Evolutionary conservation across 64 coral and sea anemone species (phyloP).

Genomic region (Trachythela sp.): DNA sequence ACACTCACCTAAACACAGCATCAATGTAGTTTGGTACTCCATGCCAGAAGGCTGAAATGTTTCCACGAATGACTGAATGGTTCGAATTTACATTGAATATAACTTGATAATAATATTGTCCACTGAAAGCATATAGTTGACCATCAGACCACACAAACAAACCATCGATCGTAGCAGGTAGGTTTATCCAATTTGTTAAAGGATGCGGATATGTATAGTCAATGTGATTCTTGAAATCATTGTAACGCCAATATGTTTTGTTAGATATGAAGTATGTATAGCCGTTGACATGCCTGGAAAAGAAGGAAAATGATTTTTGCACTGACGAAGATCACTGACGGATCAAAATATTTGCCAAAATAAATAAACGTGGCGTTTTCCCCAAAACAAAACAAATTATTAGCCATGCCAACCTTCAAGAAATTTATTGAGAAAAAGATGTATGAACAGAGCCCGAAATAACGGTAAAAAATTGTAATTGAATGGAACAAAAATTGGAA

Average conservation of each 20-base stretch:
- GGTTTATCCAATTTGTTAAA: conserved; percentile 45
- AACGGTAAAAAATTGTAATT: too few species aligned
- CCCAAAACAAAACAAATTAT: too few species aligned
- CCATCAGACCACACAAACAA: conserved; percentile 74
- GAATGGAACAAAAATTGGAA: too few species aligned
- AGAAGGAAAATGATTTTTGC: too few species aligned
- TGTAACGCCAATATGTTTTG: conserved; percentile 33
- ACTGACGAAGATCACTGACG: not conserved
- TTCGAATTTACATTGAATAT: conserved; percentile 38
- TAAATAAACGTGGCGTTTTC: too few species aligned
- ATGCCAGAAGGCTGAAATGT: conserved; percentile 68
- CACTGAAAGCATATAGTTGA: conserved; percentile 65
- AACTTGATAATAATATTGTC: conserved; percentile 50
- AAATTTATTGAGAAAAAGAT: too few species aligned
- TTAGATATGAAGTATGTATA: conserved; percentile 32
- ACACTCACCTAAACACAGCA: conserved; percentile 80
- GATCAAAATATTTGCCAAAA: not conserved
- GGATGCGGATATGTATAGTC: conserved; percentile 10
- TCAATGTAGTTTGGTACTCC: conserved; percentile 63
- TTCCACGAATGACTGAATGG: conserved; percentile 39
- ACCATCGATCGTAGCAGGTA: conserved; percentile 54
- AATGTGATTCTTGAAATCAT: not conserved
- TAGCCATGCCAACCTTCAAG: too few species aligned
- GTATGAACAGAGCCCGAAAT: too few species aligned
- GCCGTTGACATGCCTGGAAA: not conserved